These are phyloP conservation scores for Catharus bicknelli DNA, from an alignment of 2,113 vertebrate genomes.

Conservation along the genomic window DNA sequence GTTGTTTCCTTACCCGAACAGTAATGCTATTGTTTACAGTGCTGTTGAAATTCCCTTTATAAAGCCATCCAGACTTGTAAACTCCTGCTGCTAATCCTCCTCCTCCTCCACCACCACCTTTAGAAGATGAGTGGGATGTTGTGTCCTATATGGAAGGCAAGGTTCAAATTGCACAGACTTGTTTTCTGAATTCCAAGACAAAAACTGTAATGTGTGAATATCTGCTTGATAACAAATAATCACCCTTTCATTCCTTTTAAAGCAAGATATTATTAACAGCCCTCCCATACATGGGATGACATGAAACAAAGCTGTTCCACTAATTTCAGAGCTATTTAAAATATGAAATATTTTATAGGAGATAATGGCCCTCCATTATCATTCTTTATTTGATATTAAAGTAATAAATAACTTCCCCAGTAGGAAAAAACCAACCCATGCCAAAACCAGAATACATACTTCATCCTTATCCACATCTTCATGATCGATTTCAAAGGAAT, in stretches of 20 bases:
- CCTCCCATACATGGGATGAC: not conserved
- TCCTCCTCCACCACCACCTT: conserved; percentile 83
- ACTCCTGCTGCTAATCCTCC: conserved; percentile 84
- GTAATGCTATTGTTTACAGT: conserved; percentile 97
- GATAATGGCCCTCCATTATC: not conserved
- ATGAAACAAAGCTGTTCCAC: not conserved
- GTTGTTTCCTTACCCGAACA: conserved; percentile 85
- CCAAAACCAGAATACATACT: conserved; percentile 71
- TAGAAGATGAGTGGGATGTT: conserved; percentile 95
- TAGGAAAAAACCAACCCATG: fast-evolving
- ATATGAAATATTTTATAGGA: not conserved
- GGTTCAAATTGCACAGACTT: conserved; percentile 1
- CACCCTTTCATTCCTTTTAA: not conserved
- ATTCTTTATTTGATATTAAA: conserved; percentile 4
- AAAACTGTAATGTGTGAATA: not conserved
- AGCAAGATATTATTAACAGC: not conserved
- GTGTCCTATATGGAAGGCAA: conserved; percentile 83
- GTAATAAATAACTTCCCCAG: not conserved
- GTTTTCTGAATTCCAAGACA: not conserved
- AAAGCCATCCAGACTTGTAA: conserved; percentile 97
- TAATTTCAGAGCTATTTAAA: not conserved
- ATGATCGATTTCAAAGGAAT: conserved; percentile 97
- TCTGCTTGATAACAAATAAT: not conserved
- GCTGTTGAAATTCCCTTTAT: conserved; percentile 99
- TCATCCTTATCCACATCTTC: conserved; percentile 98